phyloP scores from a whole-genome alignment of 2,888 invertebrate genomes.

The Spatulosminthurus flaviceps region DNA sequence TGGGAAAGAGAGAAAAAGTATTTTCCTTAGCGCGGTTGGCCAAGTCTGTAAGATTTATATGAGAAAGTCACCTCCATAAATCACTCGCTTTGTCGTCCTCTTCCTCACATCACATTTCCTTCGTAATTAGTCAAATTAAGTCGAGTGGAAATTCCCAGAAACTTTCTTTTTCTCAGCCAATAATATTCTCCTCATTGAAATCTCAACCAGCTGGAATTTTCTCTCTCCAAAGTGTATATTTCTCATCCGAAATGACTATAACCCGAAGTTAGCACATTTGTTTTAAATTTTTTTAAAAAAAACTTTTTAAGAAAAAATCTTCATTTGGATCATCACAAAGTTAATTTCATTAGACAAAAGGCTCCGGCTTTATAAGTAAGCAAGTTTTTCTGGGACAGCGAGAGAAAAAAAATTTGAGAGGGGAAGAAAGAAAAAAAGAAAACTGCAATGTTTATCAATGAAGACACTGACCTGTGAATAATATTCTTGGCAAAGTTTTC shows the following conservation, averaged over 20 bases:
- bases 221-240: not conserved
- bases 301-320: no score
- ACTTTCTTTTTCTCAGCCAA: conserved; percentile 16
- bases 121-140: conserved; percentile 63
- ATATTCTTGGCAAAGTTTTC: not conserved
- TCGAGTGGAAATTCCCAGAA: conserved; percentile 57
- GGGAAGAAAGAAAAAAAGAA: conserved; percentile 1
- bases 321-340: no score
- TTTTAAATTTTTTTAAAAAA: no score
- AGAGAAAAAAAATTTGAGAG: not conserved
- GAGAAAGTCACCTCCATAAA: conserved; percentile 56
- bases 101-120: conserved; percentile 58
- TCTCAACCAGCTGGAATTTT: no score
- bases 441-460: not conserved
- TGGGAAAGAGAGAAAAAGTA: not conserved
- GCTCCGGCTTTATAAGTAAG: no score
- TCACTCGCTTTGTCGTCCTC: conserved; percentile 51
- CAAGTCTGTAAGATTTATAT: conserved; percentile 53
- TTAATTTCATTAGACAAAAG: no score
- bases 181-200: not conserved
- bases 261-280: no score
- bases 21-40: not conserved
- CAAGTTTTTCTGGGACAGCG: no score
- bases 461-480: conserved; percentile 8
- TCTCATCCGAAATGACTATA: no score